Evolutionary conservation across 2,113 vertebrate genomes (phyloP), one percentile per base, ranked within the genome.

Genomic region (Morone chrysops): DNA sequence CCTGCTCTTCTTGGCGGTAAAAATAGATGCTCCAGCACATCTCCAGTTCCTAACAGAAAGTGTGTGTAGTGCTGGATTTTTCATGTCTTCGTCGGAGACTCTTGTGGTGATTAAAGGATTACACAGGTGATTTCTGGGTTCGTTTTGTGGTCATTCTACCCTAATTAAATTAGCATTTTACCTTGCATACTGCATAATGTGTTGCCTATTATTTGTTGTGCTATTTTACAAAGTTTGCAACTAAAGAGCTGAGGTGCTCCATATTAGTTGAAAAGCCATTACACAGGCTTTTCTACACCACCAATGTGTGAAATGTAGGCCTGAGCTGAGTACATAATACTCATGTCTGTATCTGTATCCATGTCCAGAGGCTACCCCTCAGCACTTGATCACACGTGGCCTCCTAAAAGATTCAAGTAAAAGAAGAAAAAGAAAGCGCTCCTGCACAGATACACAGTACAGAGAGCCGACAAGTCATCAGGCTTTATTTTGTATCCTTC

Each of bases 1-100:
- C 13, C 50, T 70, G 13, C 2, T 62, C 40, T 70, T 67, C 45
- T 8, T 0, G 17, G 31, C 16, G 61, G 56, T 79, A 78, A 86
- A 86, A 75, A 76, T 80, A 71, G 51, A 53, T 18, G 20, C 71
- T 45, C 38, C 14, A 20, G 50, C 80, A 66, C 72, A 72, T 84
- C 50, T 41, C 40, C 20, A 62, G 59, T 72, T 70, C 48, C 20
- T 25, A 4, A n/a, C 40, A 38, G n/a, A 68, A 41, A 68, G 25
- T 9, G 5, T 18, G 14, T 10, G 41, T 0, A 17, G n/a, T 43
- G 41, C 41, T 78, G 43, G 41, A 20, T 70, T 78, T 53, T 53
- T 48, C 65, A n/a, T 14, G 48, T 41, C 4, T 25, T 74, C 22
- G 18, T 18, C 9, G 25, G 36, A 66, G 61, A 72, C 53, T 18